phyloP scores from a whole-genome alignment of 2,113 vertebrate species.

The Acrocephalus arundinaceus region DNA sequence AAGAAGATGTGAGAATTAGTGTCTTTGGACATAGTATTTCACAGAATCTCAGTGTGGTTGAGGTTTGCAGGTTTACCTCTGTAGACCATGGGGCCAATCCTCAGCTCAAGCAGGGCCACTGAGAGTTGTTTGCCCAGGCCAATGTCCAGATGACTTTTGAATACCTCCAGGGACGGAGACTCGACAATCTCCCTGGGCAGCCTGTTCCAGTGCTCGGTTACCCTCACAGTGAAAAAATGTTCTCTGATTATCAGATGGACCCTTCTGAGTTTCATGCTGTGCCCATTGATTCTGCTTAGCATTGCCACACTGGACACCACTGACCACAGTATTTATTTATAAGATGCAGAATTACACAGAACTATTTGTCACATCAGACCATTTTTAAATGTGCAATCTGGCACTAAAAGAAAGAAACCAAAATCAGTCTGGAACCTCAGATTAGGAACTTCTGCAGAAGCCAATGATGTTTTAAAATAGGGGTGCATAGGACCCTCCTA shows the following conservation, averaged over 20 bases:
- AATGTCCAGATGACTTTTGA: background rate
- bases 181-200: background rate
- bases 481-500: background rate
- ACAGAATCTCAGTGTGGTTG: background rate
- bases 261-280: background rate
- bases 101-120: background rate
- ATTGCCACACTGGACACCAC: background rate
- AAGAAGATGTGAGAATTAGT: background rate
- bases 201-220: background rate
- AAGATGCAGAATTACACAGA: background rate
- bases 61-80: background rate
- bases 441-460: background rate
- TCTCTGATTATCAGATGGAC: background rate
- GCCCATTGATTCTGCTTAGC: background rate
- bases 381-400: background rate
- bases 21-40: background rate
- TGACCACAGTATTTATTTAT: background rate
- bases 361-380: background rate
- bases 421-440: background rate
- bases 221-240: background rate
- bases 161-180: background rate
- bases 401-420: background rate
- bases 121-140: background rate
- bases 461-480: background rate
- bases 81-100: rapidly evolving